Percentiles rank a stretch among this genome's conserved stretches.
Evolutionary conservation across 2,888 invertebrate species (phyloP).

Genomic region (Meganola albula): DNA sequence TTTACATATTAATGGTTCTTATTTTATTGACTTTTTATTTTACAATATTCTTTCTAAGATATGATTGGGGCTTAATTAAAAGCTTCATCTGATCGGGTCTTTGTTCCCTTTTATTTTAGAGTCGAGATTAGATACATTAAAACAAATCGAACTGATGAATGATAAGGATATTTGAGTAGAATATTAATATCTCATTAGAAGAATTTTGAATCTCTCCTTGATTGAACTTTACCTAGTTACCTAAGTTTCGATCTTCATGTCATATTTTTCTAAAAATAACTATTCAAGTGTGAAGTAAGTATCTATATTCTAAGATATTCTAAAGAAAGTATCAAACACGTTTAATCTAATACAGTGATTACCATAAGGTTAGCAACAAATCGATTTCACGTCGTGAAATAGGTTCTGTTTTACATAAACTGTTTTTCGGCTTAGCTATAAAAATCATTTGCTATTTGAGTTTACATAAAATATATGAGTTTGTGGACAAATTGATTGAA

Average conservation of each 20-base stretch:
- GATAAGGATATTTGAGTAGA: too few species aligned
- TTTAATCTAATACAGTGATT: too few species aligned
- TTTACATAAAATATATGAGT: neutral
- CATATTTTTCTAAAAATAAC: too few species aligned
- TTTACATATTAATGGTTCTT: constrained; percentile 66
- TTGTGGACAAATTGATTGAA: too few species aligned
- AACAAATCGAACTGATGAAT: too few species aligned
- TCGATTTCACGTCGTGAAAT: constrained; percentile 3
- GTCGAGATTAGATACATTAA: neutral
- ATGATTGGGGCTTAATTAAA: constrained; percentile 36
- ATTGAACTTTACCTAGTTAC: too few species aligned
- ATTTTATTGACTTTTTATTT: constrained; percentile 54
- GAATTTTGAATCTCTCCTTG: too few species aligned
- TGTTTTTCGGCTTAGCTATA: neutral
- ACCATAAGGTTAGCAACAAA: constrained; percentile 2
- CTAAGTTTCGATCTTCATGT: too few species aligned
- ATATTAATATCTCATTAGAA: too few species aligned
- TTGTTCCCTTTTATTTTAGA: constrained; percentile 3
- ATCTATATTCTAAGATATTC: too few species aligned
- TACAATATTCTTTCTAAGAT: constrained; percentile 26
- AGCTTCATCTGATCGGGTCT: neutral
- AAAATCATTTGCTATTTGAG: neutral
- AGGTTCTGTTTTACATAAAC: neutral
- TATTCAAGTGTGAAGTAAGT: too few species aligned
- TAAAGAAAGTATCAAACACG: too few species aligned